Evolutionary conservation across 2,797 vertebrate genomes (phyloP).

Genomic region (Galago senegalensis): DNA sequence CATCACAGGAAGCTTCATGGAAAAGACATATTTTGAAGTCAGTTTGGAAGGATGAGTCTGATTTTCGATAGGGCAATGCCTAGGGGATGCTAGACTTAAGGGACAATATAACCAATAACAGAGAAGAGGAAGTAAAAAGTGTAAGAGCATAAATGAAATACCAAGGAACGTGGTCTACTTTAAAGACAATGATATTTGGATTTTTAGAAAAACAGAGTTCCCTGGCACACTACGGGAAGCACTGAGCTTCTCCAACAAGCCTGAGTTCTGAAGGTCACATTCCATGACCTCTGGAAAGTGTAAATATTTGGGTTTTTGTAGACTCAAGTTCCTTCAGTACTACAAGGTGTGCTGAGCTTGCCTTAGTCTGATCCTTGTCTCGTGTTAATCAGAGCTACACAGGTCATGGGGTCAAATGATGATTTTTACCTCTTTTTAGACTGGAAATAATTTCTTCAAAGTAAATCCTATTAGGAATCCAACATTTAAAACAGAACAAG

Average conservation of each 20-base stretch:
- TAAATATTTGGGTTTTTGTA: not conserved
- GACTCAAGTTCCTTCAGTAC: not conserved
- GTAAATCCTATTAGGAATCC: not conserved
- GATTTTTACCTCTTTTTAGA: not conserved
- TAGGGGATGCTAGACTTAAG: not conserved
- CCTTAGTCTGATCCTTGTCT: not conserved
- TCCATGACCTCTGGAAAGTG: not conserved
- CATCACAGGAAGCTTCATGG: not conserved
- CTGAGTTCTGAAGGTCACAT: not conserved
- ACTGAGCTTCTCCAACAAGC: not conserved
- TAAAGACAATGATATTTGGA: not conserved
- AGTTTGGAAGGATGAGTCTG: not conserved
- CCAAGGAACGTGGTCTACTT: not conserved
- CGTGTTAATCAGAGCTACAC: not conserved
- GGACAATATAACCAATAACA: not conserved
- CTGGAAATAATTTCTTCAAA: conserved; percentile 50
- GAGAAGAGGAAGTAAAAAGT: not conserved
- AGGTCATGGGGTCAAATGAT: not conserved
- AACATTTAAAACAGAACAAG: conserved; percentile 14
- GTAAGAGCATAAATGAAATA: not conserved
- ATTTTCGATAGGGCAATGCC: not conserved
- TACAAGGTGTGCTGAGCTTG: not conserved
- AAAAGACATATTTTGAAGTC: not conserved
- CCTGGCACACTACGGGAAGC: not conserved
- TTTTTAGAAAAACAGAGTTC: not conserved